phyloP scores from a whole-genome alignment of 2,797 vertebrate species.

The Pseudochirops corinnae region DNA sequence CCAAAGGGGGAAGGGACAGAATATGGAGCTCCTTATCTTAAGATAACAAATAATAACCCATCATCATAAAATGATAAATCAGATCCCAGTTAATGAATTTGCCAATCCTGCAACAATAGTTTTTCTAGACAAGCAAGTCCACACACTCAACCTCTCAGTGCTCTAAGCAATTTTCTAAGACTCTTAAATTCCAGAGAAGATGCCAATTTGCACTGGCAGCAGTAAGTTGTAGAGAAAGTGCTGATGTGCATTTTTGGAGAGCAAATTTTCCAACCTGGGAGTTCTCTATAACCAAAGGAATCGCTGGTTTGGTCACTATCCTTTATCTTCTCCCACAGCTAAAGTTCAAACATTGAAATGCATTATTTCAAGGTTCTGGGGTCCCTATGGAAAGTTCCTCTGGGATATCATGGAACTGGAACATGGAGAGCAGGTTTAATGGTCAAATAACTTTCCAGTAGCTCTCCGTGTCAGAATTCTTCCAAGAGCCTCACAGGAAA shows the following conservation, averaged over 20 bases:
- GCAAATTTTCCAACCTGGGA: background rate
- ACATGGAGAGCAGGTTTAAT: background rate
- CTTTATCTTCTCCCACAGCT: background rate
- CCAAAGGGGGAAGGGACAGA: background rate
- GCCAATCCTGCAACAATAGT: background rate
- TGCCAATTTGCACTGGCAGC: background rate
- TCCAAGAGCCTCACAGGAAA: background rate
- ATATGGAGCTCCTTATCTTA: conserved; percentile 26
- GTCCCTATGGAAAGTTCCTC: background rate
- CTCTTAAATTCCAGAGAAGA: background rate
- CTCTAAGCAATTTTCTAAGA: background rate
- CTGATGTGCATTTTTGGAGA: background rate
- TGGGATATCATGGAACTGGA: background rate
- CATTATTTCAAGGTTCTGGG: background rate
- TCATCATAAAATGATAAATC: conserved; percentile 16
- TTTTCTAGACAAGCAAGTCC: background rate
- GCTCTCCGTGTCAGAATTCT: background rate
- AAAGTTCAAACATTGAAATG: background rate
- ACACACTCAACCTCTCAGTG: background rate
- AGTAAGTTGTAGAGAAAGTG: background rate
- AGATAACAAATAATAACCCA: conserved; percentile 34
- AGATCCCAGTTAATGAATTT: conserved; percentile 19
- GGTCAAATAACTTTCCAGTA: background rate
- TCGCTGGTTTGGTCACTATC: background rate
- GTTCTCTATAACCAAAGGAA: background rate